Percentiles rank a stretch among this genome's conserved stretches.
These are phyloP conservation scores for Cacatua alba DNA, from an alignment of 2,113 vertebrate species.

Conservation along the genomic window DNA sequence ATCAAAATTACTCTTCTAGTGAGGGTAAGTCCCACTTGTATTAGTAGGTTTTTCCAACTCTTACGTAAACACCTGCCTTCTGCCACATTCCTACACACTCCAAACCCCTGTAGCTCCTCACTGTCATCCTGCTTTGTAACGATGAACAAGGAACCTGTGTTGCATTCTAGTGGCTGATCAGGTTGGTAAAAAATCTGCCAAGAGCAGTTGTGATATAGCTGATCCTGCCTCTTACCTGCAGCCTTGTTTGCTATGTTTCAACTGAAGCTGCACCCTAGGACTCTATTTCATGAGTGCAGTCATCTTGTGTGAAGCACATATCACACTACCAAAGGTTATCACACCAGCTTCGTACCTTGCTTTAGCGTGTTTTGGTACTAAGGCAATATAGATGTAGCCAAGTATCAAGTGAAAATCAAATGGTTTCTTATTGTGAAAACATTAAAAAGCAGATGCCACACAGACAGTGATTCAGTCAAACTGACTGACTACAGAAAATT, in stretches of 20 bases:
- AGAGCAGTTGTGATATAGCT: not conserved
- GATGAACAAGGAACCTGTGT: not conserved
- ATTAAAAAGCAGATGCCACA: not conserved
- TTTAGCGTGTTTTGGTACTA: not conserved
- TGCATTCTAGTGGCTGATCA: not conserved
- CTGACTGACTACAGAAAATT: not conserved
- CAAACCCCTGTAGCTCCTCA: not conserved
- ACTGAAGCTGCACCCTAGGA: not conserved
- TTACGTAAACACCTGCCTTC: not conserved
- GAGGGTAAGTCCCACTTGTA: not conserved
- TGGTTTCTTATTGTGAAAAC: not conserved
- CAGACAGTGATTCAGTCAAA: not conserved
- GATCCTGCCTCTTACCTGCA: not conserved
- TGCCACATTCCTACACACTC: not conserved
- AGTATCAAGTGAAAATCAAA: slow-evolving; percentile 8
- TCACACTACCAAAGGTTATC: not conserved
- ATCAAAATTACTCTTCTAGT: not conserved
- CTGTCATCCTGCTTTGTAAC: not conserved
- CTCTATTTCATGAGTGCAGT: not conserved
- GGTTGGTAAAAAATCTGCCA: not conserved
- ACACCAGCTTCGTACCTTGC: not conserved
- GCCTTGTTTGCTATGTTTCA: not conserved
- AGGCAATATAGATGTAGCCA: not conserved
- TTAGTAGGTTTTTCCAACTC: not conserved
- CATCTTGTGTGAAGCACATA: not conserved